Percentiles rank a stretch among this genome's conserved stretches.
phyloP scores from a whole-genome alignment of 2,888 invertebrate species.

The Drosophila meridionalis region DNA sequence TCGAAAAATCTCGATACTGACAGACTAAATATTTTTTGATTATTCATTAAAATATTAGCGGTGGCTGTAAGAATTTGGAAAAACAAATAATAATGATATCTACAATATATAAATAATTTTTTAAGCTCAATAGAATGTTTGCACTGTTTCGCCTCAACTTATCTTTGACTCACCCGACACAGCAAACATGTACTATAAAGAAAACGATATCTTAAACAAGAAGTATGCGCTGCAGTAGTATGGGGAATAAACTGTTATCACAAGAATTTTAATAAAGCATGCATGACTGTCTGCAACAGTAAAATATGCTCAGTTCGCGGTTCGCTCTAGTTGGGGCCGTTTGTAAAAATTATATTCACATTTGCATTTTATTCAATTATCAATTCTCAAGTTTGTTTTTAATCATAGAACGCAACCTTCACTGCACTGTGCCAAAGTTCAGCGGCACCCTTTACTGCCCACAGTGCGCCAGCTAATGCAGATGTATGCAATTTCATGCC shows the following conservation, averaged over 20 bases:
- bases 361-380: slow-evolving; percentile 28
- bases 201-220: slow-evolving; percentile 27
- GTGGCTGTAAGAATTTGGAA: too few species aligned
- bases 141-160: slow-evolving; percentile 8
- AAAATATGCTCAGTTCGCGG: not conserved
- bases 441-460: slow-evolving; percentile 5
- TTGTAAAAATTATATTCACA: slow-evolving; percentile 8
- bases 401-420: slow-evolving; percentile 8
- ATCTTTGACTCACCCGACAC: slow-evolving; percentile 25
- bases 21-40: too few species aligned
- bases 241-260: slow-evolving; percentile 17
- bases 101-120: not conserved
- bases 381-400: slow-evolving; percentile 21
- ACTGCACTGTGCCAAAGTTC: slow-evolving; percentile 37
- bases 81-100: not conserved
- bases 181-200: slow-evolving; percentile 15
- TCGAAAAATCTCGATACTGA: too few species aligned
- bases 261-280: not conserved
- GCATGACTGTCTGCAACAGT: not conserved
- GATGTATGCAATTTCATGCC: slow-evolving; percentile 43
- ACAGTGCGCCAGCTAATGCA: not conserved
- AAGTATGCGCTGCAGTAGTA: not conserved
- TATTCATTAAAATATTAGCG: too few species aligned
- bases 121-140: slow-evolving; percentile 21
- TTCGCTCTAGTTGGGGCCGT: not conserved